phyloP scores from a whole-genome alignment of 2,888 invertebrate genomes.

The Parnassius smintheus region DNA sequence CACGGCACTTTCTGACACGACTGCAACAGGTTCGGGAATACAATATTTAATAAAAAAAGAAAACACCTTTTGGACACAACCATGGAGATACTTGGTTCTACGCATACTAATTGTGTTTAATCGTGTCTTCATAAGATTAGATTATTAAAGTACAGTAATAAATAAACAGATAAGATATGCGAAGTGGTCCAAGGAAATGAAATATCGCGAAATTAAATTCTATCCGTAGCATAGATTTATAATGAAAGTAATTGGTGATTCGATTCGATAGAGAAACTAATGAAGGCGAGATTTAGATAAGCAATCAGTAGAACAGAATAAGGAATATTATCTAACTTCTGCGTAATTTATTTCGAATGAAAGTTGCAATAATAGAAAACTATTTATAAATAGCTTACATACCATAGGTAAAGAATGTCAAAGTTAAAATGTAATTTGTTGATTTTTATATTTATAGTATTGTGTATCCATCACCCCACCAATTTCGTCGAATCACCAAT shows the following conservation, averaged over 20 bases:
- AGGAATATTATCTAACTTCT: not conserved
- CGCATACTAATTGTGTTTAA: slow-evolving; percentile 24
- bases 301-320: slow-evolving; percentile 1
- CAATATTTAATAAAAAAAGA: slow-evolving; percentile 20
- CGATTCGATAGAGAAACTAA: slow-evolving; percentile 5
- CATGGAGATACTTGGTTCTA: not conserved
- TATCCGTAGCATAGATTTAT: slow-evolving; percentile 5
- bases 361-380: too few species aligned
- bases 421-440: too few species aligned
- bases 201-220: slow-evolving; percentile 23
- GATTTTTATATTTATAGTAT: too few species aligned
- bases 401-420: too few species aligned
- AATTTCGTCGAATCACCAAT: too few species aligned
- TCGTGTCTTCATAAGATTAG: slow-evolving; percentile 23
- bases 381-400: too few species aligned
- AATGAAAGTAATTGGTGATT: slow-evolving; percentile 8
- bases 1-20: slow-evolving; percentile 19
- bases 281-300: slow-evolving; percentile 13
- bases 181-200: slow-evolving; percentile 63
- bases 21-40: slow-evolving; percentile 33
- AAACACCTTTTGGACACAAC: slow-evolving; percentile 22
- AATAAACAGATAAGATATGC: slow-evolving; percentile 54
- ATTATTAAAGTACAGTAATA: slow-evolving; percentile 37
- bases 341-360: too few species aligned
- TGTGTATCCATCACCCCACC: too few species aligned